Base-by-base conservation (phyloP, 1,140 invertebrate genomes). In the Proctacanthus coquilletti region DNA sequence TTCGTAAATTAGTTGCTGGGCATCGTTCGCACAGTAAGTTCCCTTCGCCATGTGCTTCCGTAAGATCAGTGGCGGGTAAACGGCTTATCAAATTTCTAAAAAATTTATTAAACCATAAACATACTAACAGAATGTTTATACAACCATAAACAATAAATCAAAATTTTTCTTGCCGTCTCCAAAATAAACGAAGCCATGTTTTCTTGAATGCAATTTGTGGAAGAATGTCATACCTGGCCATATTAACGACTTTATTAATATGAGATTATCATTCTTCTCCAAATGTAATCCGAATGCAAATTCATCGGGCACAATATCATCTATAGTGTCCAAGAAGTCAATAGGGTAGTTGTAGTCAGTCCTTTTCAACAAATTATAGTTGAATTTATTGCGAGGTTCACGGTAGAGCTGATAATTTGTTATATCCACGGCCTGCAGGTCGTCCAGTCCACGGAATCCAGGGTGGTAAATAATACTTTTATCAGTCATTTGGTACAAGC, bases 181-280 rank as follows among this genome's bases (percentile, higher is more conserved):
- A 37, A 77, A 60, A 45, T 84, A 84, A 4, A 80, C 50, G 49
- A 69, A 81, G 3, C 80, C 80, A 45, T 75, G 70, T 38, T 75
- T 69, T 1, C 69, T 64, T 0, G 72, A 75, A 45, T 66, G 65
- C 2, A 80, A 42, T 57, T 72, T 71, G 46, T 84, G 79, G 46
- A 72, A 84, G 51, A 75, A 80, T 5, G 67, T 68, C 62, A 80
- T 72, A 33, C 82, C 81, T 1, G 76, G 73, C 81, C 81, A 85
- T 47, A 75, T 72, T 0, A 81, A 55, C 29, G 68, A 79, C 42
- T 73, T 71, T 29, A 84, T 55, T 33, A 75, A 67, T 0, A 65
- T 65, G 8, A 75, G 49, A 44, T 59, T 65, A 18, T 71, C 68
- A 14, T 63, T 64, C 13, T 65, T 57, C 9, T 71, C 63, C 19